Evolutionary conservation across 2,888 invertebrate genomes (phyloP).

Genomic region (Ophioninae sp.): DNA sequence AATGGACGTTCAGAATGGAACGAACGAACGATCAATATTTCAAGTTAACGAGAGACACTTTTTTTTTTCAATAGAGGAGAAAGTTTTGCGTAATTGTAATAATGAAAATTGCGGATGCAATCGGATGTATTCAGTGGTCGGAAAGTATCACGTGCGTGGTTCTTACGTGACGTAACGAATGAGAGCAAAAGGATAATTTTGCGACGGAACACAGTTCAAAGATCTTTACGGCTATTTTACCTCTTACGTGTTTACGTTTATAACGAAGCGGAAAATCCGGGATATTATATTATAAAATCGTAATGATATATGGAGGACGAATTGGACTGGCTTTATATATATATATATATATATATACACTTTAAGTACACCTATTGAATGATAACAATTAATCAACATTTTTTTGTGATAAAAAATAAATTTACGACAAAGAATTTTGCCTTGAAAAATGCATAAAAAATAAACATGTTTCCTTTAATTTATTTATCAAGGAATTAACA

Average conservation of each 20-base stretch:
- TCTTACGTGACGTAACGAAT: slow-evolving; percentile 18
- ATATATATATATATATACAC: not conserved
- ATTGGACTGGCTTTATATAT: not conserved
- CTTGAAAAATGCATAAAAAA: too few species aligned
- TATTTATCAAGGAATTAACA: too few species aligned
- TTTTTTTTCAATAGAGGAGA: not conserved
- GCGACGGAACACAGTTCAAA: not conserved
- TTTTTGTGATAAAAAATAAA: not conserved
- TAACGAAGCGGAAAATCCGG: slow-evolving; percentile 53
- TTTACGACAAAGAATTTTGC: too few species aligned
- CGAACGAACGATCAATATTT: not conserved
- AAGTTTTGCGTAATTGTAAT: not conserved
- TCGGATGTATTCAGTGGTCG: not conserved
- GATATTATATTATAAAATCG: slow-evolving; percentile 47
- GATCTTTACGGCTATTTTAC: slow-evolving; percentile 6
- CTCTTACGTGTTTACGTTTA: slow-evolving; percentile 4
- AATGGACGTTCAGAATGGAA: not conserved
- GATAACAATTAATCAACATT: not conserved
- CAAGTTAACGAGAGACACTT: not conserved
- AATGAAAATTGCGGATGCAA: not conserved
- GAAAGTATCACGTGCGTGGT: slow-evolving; percentile 9
- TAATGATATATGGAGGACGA: slow-evolving; percentile 24
- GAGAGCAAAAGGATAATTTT: slow-evolving; percentile 22
- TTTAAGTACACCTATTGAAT: not conserved
- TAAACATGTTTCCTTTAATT: too few species aligned